phyloP scores from a whole-genome alignment of 2,113 vertebrate genomes.

The Nibea coibor region DNA sequence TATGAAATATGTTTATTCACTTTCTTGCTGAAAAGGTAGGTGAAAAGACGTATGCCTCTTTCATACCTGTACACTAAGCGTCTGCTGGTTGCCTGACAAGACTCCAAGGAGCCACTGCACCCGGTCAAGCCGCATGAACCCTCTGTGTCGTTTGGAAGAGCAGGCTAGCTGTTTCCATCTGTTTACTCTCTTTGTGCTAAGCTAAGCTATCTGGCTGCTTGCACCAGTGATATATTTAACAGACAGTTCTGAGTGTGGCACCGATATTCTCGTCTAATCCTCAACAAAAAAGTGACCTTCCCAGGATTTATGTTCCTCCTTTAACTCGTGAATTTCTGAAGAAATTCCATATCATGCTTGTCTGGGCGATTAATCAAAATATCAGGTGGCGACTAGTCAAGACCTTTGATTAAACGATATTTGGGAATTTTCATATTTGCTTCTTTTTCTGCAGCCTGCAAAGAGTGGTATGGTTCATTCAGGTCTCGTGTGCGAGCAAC shows the following conservation, averaged over 20 bases:
- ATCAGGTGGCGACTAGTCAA: background rate
- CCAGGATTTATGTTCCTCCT: background rate
- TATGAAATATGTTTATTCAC: background rate
- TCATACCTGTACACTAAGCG: background rate
- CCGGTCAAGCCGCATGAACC: background rate
- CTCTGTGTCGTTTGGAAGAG: too few species aligned
- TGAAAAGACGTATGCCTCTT: background rate
- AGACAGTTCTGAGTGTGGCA: background rate
- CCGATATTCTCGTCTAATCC: background rate
- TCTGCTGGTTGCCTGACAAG: background rate
- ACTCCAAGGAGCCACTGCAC: background rate
- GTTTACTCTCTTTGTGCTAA: background rate
- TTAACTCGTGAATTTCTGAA: background rate
- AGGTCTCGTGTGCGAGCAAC: slow-evolving; percentile 33
- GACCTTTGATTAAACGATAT: background rate
- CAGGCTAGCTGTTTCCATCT: background rate
- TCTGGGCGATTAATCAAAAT: background rate
- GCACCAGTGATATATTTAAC: background rate
- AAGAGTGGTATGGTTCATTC: slow-evolving; percentile 65
- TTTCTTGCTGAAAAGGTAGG: background rate
- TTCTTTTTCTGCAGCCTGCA: background rate
- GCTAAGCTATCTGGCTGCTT: background rate
- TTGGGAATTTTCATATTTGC: background rate
- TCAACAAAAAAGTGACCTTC: background rate
- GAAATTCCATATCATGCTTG: background rate